Evolutionary conservation across 1,140 invertebrate species (phyloP).

Genomic region (Coenobita brevimanus): DNA sequence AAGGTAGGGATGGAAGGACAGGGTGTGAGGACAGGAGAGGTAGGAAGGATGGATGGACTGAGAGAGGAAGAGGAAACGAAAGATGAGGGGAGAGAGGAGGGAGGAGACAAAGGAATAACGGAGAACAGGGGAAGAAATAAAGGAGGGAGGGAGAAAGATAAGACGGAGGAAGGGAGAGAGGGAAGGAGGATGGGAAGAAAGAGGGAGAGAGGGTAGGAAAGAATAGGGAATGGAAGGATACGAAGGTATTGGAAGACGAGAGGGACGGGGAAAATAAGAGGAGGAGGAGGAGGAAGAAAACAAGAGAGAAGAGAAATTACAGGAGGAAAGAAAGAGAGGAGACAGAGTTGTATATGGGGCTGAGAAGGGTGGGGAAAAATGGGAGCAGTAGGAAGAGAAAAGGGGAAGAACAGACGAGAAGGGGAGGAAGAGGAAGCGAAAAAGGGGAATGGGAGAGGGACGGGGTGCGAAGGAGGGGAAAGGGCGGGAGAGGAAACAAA

Average conservation of each 20-base stretch:
- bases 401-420: background rate
- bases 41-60: background rate
- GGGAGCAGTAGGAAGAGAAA: background rate
- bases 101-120: background rate
- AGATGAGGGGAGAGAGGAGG: background rate
- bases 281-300: too few species aligned
- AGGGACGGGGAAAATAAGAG: background rate
- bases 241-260: background rate
- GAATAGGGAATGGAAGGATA: background rate
- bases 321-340: background rate
- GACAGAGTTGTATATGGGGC: background rate
- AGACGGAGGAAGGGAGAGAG: background rate
- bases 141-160: background rate
- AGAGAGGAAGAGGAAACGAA: too few species aligned
- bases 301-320: background rate
- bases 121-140: too few species aligned
- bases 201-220: background rate
- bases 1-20: background rate
- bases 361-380: background rate
- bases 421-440: background rate
- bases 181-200: background rate
- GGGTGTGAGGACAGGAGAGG: background rate
- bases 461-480: background rate
- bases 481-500: background rate
- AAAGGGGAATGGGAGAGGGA: background rate